phyloP scores from a whole-genome alignment of 2,797 vertebrate species.

The Macropodus opercularis region DNA sequence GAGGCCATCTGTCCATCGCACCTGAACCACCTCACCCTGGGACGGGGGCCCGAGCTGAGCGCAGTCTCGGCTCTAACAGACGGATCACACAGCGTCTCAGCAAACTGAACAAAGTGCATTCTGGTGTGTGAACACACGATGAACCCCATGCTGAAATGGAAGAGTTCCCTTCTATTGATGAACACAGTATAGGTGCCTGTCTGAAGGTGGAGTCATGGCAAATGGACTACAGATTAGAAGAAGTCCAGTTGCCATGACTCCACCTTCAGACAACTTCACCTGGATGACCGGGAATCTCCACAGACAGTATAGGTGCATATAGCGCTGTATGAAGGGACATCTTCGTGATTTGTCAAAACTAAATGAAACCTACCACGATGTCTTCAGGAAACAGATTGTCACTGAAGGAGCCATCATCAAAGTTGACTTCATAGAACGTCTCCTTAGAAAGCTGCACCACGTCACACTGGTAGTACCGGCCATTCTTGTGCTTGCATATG shows the following conservation, averaged over 20 bases:
- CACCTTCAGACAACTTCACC: no score
- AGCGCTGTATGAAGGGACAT: no score
- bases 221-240: no score
- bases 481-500: slow-evolving; percentile 94
- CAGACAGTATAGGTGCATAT: no score
- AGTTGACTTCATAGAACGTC: slow-evolving; percentile 97
- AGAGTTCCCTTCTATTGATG: no score
- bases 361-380: slow-evolving; percentile 85
- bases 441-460: slow-evolving; percentile 92
- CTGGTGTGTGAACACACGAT: no score
- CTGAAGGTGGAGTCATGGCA: no score
- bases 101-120: background rate
- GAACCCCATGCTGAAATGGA: no score
- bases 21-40: slow-evolving; percentile 94
- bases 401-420: slow-evolving; percentile 96
- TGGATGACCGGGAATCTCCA: no score
- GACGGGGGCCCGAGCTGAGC: slow-evolving; percentile 92
- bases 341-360: no score
- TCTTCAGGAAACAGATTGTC: slow-evolving; percentile 97
- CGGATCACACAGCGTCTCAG: slow-evolving; percentile 14
- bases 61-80: slow-evolving; percentile 89
- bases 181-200: no score
- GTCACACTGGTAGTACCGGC: slow-evolving; percentile 93
- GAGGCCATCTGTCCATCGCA: slow-evolving; percentile 96
- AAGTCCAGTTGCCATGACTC: no score